These are phyloP conservation scores for Arctocebus calabarensis DNA, from an alignment of 2,797 vertebrate species.

Conservation along the genomic window DNA sequence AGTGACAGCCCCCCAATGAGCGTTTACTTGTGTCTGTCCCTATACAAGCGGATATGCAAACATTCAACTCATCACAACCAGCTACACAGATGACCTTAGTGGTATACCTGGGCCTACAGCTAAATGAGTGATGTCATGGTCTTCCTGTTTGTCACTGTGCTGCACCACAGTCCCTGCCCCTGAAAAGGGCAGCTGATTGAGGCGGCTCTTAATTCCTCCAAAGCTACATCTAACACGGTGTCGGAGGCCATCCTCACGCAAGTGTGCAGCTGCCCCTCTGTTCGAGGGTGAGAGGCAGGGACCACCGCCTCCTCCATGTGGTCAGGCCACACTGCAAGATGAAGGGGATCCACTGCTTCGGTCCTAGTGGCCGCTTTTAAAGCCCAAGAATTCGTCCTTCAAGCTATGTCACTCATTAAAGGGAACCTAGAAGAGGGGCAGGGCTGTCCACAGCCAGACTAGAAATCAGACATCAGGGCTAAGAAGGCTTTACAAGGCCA, in stretches of 20 bases:
- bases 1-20: not conserved
- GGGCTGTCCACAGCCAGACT: not conserved
- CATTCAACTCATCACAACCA: not conserved
- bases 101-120: not conserved
- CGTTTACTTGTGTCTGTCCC: not conserved
- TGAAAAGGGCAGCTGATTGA: not conserved
- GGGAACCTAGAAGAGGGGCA: not conserved
- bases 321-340: not conserved
- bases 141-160: no score
- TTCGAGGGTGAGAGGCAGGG: no score
- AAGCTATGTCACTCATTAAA: not conserved
- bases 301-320: not conserved
- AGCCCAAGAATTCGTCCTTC: not conserved
- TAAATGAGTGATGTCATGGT: no score
- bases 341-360: not conserved
- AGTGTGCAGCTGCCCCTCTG: not conserved
- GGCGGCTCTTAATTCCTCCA: not conserved
- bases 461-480: not conserved
- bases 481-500: not conserved
- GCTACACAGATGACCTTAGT: rapidly evolving
- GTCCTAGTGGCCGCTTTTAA: not conserved
- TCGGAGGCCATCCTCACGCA: rapidly evolving
- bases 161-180: not conserved
- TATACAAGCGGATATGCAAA: not conserved
- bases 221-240: not conserved